Base-by-base conservation (phyloP, 2,113 vertebrate genomes). In the Craseonycteris thonglongyai region DNA sequence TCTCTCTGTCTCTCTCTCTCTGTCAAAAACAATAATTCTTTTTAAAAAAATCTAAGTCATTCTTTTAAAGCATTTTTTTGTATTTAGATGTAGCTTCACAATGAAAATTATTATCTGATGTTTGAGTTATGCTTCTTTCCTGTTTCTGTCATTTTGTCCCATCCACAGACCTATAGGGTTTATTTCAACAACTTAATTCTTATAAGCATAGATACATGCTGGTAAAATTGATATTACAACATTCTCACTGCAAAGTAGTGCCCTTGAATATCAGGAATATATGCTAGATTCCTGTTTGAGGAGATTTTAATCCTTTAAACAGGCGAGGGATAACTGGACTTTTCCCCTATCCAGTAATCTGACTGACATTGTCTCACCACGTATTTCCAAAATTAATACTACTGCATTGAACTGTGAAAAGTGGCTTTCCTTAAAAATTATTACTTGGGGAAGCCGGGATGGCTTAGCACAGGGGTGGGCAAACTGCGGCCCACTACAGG, bases 261-360 rank as follows among this genome's bases (percentile, higher is more conserved):
- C 33, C 54, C 47, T 2, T 71, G 40, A 78, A 84, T 58, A 19
- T 88, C 71, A 78, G n/a, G 58, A 68, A 68, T 68, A 63, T 69
- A 54, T 58, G 56, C 26, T 76, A 40, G 54, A 75, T 56, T 80
- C 24, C 72, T 86, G 33, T 88, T 79, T 40, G 49, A 93, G 42
- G 45, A 90, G n/a, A 68, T 95, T 91, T 91, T 66, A 63, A 3
- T 63, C 68, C 65, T 87, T 92, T 94, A 72, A 88, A 94, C n/a
- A 90, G 33, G 7, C 22, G 84, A 61, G 35, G 38, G 66, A n/a
- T 82, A 82, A 13, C 86, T 54, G 28, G 54, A 69, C 75, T 91
- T 93, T 47, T 91, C 49, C 72, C 18, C 78, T 5, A 45, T 69
- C 30, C 51, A 38, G 63, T 13, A 87, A 80, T 90, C 75, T 72